These are phyloP conservation scores for Fulmarus glacialis DNA, from an alignment of 2,113 vertebrate species.

Conservation along the genomic window DNA sequence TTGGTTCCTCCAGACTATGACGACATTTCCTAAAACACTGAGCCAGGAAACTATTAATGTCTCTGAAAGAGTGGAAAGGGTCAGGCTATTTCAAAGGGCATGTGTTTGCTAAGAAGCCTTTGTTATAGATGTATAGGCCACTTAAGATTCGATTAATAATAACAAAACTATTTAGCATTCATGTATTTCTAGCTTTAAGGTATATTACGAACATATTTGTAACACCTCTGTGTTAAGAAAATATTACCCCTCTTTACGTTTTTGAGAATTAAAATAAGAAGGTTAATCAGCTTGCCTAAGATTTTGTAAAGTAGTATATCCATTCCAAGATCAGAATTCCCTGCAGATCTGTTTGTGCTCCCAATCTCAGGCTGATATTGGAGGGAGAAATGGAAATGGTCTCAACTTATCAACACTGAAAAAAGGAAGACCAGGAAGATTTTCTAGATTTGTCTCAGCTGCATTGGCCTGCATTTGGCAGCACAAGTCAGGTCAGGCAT, in stretches of 20 bases:
- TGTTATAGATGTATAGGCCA: background rate
- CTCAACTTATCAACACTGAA: background rate
- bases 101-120: constrained; percentile 41
- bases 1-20: constrained; percentile 79
- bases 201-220: background rate
- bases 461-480: background rate
- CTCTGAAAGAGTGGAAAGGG: constrained; percentile 67
- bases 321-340: background rate
- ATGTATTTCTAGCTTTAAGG: background rate
- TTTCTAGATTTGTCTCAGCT: background rate
- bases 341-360: background rate
- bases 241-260: background rate
- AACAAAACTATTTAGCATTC: background rate
- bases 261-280: background rate
- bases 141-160: background rate
- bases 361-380: background rate
- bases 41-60: constrained; percentile 79
- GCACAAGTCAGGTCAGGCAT: background rate
- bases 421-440: background rate
- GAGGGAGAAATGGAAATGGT: background rate
- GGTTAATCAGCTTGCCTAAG: background rate
- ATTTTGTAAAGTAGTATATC: background rate
- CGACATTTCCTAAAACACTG: constrained; percentile 74
- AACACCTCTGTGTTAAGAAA: background rate
- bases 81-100: constrained; percentile 53